Evolutionary conservation across 2,888 invertebrate genomes (phyloP), one percentile per base, ranked within the genome.

Genomic region (Dascillus cervinus): DNA sequence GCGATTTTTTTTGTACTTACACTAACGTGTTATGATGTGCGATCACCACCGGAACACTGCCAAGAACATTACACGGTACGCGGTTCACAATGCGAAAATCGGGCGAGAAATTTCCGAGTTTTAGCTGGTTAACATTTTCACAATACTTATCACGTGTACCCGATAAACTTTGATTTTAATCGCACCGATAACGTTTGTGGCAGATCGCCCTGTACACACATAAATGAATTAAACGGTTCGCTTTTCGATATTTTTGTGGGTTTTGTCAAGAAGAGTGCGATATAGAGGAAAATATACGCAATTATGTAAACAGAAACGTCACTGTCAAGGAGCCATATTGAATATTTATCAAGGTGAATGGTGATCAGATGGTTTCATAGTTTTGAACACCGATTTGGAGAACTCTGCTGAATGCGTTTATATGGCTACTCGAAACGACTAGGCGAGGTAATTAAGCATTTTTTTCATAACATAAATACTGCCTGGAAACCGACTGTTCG

Each of bases 241-340:
- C n/a, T n/a, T n/a, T n/a, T n/a, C n/a, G n/a, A n/a, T n/a, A n/a
- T n/a, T n/a, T n/a, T n/a, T n/a, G n/a, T n/a, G n/a, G n/a, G 26
- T 30, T 25, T 10, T 29, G 23, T 30, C 30, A 29, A 30, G 26
- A 17, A 23, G 21, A 27, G 25, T 32, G 24, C 22, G 21, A 26
- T 32, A 36, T 30, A 29, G 25, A 36, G 13, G 37, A 49, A 43
- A 53, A 54, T 52, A 54, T 51, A 57, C 49, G 52, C 55, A 61
- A 61, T 60, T 63, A 63, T 60, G 61, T 62, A 62, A 62, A 62
- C 60, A 61, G 47, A 62, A 60, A 60, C 58, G 60, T 60, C 59
- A 62, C 55, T 60, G 58, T 58, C 58, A 58, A 46, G 55, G 41
- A 49, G 59, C 59, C 59, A 60, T 59, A 53, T 58, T 60, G 55